phyloP scores from a whole-genome alignment of 1,140 invertebrate species.

The Ectropis grisescens region DNA sequence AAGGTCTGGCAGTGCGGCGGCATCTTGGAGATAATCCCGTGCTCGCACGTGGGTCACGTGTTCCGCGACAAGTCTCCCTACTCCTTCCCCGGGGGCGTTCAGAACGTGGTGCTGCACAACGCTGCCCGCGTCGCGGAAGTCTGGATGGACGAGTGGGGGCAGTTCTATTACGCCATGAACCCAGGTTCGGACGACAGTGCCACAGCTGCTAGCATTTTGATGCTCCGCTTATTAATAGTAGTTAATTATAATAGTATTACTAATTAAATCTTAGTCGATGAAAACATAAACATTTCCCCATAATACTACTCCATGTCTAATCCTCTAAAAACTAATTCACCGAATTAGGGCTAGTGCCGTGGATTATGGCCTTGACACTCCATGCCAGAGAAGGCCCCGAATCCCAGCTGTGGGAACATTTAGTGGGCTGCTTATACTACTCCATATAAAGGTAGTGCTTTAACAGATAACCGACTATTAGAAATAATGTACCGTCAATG shows the following conservation, averaged over 20 bases:
- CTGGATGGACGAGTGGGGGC: slow-evolving; percentile 99
- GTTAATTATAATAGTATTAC: too few species aligned
- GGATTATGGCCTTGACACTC: too few species aligned
- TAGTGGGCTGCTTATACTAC: too few species aligned
- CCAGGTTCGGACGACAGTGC: slow-evolving; percentile 82
- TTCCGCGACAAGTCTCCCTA: slow-evolving; percentile 99
- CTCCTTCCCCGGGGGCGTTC: slow-evolving; percentile 98
- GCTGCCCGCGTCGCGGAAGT: slow-evolving; percentile 96
- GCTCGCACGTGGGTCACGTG: slow-evolving; percentile 97
- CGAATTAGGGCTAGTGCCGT: too few species aligned
- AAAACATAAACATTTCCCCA: neutral
- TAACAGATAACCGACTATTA: too few species aligned
- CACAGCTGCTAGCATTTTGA: slow-evolving; percentile 19
- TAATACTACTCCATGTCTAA: too few species aligned
- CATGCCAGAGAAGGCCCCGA: too few species aligned
- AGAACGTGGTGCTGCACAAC: slow-evolving; percentile 96
- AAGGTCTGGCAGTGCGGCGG: slow-evolving; percentile 99
- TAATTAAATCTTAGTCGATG: neutral
- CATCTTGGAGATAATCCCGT: slow-evolving; percentile 94
- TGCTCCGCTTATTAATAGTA: too few species aligned
- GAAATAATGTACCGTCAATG: too few species aligned
- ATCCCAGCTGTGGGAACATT: too few species aligned
- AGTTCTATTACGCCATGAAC: slow-evolving; percentile 99
- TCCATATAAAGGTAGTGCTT: too few species aligned
- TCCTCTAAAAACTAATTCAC: too few species aligned